Percentiles rank a stretch among this genome's conserved stretches.
Evolutionary conservation across 2,113 vertebrate species (phyloP).

Genomic region (Sardina pilchardus): DNA sequence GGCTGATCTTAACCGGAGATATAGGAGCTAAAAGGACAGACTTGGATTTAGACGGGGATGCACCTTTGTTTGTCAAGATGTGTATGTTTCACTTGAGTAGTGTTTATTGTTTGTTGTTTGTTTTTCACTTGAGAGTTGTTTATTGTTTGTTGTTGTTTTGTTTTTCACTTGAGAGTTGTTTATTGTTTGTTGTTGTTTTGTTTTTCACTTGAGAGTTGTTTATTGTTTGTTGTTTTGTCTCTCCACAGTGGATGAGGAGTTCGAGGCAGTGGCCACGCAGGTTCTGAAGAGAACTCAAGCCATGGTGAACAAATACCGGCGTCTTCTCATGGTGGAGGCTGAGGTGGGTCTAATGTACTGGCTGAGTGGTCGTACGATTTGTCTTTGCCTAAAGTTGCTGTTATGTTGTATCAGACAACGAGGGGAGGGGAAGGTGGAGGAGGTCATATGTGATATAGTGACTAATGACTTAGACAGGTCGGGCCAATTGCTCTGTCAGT

Average conservation of each 20-base stretch:
- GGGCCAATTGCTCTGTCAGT: too few species aligned
- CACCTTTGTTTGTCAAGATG: too few species aligned
- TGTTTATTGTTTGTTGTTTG: neutral
- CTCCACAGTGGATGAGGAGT: conserved; percentile 88
- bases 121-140: neutral
- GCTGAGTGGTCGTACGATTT: too few species aligned
- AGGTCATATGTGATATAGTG: too few species aligned
- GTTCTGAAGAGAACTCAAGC: conserved; percentile 89
- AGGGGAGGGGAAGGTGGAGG: too few species aligned
- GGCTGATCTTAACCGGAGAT: too few species aligned
- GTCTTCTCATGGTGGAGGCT: conserved; percentile 91
- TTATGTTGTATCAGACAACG: too few species aligned
- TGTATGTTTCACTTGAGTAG: too few species aligned
- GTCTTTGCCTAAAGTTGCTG: neutral
- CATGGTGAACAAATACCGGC: conserved; percentile 97
- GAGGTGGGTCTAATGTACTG: conserved; percentile 75
- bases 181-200: neutral
- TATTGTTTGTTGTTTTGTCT: neutral
- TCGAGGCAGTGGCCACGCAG: conserved; percentile 87
- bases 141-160: neutral
- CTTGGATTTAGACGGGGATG: too few species aligned
- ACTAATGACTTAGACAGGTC: too few species aligned
- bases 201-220: neutral
- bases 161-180: neutral
- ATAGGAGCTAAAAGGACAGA: too few species aligned